Evolutionary conservation across 2,888 invertebrate genomes (phyloP).

Genomic region (Watsonalla binaria): DNA sequence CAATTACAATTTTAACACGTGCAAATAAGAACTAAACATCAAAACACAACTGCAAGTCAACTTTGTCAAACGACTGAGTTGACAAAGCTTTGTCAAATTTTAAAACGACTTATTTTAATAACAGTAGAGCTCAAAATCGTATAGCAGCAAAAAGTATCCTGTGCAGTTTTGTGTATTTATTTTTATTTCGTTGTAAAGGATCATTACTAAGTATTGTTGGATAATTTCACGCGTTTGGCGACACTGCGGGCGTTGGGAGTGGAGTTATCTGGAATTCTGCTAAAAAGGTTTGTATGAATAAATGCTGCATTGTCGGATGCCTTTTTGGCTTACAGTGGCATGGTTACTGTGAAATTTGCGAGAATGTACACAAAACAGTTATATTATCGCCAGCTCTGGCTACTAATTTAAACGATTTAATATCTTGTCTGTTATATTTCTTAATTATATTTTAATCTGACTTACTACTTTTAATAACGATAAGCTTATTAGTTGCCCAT

Average conservation of each 20-base stretch:
- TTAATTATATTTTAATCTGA: not conserved
- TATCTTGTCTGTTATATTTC: not conserved
- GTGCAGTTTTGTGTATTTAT: conserved; percentile 54
- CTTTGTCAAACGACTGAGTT: conserved; percentile 15
- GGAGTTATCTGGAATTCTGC: conserved; percentile 60
- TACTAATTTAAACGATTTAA: no score
- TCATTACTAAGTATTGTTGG: conserved; percentile 71
- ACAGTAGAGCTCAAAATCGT: conserved; percentile 27
- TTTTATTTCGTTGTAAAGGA: conserved; percentile 68
- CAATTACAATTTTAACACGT: conserved; percentile 17
- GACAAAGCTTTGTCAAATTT: conserved; percentile 9
- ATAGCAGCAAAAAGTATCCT: conserved; percentile 23
- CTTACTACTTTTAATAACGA: not conserved
- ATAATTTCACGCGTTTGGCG: conserved; percentile 74
- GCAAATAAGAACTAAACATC: conserved; percentile 5
- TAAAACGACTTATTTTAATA: conserved; percentile 5
- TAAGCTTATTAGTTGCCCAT: no score
- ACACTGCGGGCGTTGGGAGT: conserved; percentile 64
- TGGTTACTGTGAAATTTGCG: conserved; percentile 34
- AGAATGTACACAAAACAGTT: conserved; percentile 11
- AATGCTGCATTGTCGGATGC: conserved; percentile 38
- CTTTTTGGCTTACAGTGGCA: conserved; percentile 37
- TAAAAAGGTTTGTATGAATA: conserved; percentile 46
- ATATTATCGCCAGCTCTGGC: not conserved
- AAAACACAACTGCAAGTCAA: conserved; percentile 5